A percentile compares a stretch with the other conserved stretches of the same genome.
Conservation (phyloP, 2,888 invertebrate genomes). For the Epiblema foenella region DNA sequence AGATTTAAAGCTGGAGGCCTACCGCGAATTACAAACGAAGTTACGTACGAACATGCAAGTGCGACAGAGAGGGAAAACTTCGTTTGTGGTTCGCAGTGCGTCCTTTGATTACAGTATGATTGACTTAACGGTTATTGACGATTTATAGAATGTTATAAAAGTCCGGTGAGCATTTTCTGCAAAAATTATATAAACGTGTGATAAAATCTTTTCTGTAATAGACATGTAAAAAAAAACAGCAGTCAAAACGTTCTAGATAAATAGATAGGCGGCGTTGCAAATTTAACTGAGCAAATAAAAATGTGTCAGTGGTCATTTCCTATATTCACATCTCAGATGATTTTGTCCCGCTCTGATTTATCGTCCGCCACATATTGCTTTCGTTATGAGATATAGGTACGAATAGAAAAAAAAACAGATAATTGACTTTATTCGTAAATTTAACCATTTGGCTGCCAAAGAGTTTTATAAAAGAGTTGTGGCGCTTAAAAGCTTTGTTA, state of each 20-base stretch:
- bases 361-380: slow-evolving; percentile 12
- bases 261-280: slow-evolving; percentile 3
- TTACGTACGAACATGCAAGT: no score
- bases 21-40: no score
- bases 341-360: slow-evolving; percentile 9
- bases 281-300: slow-evolving; percentile 19
- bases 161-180: not conserved
- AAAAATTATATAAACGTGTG: not conserved
- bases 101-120: no score
- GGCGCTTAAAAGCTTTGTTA: not conserved
- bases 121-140: no score
- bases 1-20: no score
- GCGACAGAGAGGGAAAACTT: no score
- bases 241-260: slow-evolving; percentile 7
- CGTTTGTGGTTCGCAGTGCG: no score
- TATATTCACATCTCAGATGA: slow-evolving; percentile 6
- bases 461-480: no score
- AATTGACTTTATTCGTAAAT: not conserved
- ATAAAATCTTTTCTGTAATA: not conserved
- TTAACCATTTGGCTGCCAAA: no score
- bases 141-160: not conserved
- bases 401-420: not conserved
- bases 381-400: slow-evolving; percentile 2
- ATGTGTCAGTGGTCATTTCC: not conserved
- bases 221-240: not conserved